Evolutionary conservation across 2,797 vertebrate species (phyloP), one percentile per base, ranked within the genome.

Genomic region (Microchirus variegatus): DNA sequence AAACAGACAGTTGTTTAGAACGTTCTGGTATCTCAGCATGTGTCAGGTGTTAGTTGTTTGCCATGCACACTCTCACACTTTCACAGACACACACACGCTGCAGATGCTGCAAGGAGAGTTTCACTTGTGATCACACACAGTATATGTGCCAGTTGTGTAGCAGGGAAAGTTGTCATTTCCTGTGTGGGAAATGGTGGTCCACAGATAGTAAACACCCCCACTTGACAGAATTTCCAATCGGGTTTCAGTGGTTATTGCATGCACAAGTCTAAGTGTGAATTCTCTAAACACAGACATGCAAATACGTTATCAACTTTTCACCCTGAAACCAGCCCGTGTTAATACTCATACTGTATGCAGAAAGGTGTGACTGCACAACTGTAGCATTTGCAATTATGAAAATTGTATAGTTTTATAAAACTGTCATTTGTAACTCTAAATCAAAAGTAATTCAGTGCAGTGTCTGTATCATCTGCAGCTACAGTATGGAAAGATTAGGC

Each of bases 191-290:
- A 71, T 43, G 45, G 71, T 71, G 80, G 83, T 88, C 82, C 56
- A 66, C 53, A 60, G 54, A 84, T 70, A 74, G 78, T 81, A 83
- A 89, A 90, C 86, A 59, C 78, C 78, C 67, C 80, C 78, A 63
- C 37, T 42, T 63, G 5, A 51, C 18, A 67, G 54, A 63, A 35
- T 77, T 81, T 77, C 66, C 81, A 67, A 16, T 15, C 40, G 63
- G 68, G 62, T 81, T 78, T 85, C 58, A 60, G 75, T 74, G 82
- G 82, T 84, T 77, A 41, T 47, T 70, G 37, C 71, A 68, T 35
- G 43, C 22, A 26, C 48, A 57, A n/a, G 15, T 43, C 22, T 46
- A 50, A 73, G 64, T 75, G 66, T 64, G 64, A 74, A 48, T 48
- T 74, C 49, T 80, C 19, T 35, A 35, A 60, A 63, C 10, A 41